phyloP scores from a whole-genome alignment of 2,888 invertebrate genomes.

The Microchrysa polita region DNA sequence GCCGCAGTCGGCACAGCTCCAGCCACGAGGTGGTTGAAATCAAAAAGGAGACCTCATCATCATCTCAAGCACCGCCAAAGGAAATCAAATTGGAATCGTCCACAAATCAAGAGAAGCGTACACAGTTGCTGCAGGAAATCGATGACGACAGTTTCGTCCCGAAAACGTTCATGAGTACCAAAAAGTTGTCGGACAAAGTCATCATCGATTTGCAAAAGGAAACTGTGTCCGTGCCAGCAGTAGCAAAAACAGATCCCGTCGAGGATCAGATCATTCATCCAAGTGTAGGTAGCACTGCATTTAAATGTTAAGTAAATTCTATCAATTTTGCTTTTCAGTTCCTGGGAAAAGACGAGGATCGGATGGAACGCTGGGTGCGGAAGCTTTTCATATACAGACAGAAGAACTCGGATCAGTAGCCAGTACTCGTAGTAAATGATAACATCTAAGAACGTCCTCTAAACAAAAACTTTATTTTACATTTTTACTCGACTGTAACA shows the following conservation, averaged over 20 bases:
- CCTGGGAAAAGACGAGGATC: conserved; percentile 72
- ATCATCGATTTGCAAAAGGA: conserved; percentile 78
- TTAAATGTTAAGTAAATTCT: conserved; percentile 30
- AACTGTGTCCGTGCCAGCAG: conserved; percentile 74
- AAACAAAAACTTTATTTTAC: conserved; percentile 13
- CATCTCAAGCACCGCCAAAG: not conserved
- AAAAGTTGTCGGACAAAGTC: conserved; percentile 70
- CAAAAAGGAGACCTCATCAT: not conserved
- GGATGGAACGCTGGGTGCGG: conserved; percentile 80
- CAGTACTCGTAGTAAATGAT: not conserved
- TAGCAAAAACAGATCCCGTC: conserved; percentile 63
- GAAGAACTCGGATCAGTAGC: conserved; percentile 64
- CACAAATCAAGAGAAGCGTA: conserved; percentile 18
- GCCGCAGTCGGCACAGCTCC: conserved; percentile 9
- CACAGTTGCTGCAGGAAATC: conserved; percentile 69
- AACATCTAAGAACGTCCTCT: not conserved
- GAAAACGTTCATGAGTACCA: conserved; percentile 67
- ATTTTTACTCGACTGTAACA: conserved; percentile 7
- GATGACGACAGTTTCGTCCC: conserved; percentile 76
- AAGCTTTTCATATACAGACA: conserved; percentile 73
- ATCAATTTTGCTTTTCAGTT: conserved; percentile 66
- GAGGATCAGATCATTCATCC: conserved; percentile 74
- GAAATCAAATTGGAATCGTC: conserved; percentile 19
- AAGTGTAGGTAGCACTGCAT: conserved; percentile 67
- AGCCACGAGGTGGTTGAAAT: conserved; percentile 3